phyloP scores from a whole-genome alignment of 2,113 vertebrate genomes.

The Channa argus region DNA sequence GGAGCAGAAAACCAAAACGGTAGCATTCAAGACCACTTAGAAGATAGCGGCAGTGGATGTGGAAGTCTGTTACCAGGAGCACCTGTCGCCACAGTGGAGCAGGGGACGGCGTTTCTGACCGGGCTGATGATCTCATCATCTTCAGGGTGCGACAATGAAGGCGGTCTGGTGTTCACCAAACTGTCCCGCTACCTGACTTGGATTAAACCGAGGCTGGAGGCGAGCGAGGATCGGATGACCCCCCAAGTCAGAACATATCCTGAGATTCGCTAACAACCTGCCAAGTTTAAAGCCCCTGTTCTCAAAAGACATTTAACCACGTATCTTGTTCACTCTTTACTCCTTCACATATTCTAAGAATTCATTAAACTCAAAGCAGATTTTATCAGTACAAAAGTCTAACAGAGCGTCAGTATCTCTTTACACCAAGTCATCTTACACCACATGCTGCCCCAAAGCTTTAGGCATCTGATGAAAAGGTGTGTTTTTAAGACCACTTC shows the following conservation, averaged over 20 bases:
- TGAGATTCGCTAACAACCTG: neutral
- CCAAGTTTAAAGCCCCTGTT: no score
- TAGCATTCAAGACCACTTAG: neutral
- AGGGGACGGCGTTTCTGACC: slow-evolving; percentile 88
- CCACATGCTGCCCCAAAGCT: no score
- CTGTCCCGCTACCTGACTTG: slow-evolving; percentile 88
- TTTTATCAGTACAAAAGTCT: no score
- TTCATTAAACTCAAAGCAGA: no score
- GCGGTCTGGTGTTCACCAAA: slow-evolving; percentile 85
- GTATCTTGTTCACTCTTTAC: no score
- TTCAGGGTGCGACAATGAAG: neutral
- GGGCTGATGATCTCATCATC: slow-evolving; percentile 83
- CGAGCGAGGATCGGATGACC: slow-evolving; percentile 34
- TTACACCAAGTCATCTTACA: no score
- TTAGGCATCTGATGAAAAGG: no score
- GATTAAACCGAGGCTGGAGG: slow-evolving; percentile 72
- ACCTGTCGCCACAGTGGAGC: slow-evolving; percentile 80
- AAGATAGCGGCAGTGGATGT: neutral
- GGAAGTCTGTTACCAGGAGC: slow-evolving; percentile 78
- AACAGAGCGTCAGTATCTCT: no score
- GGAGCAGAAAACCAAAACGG: neutral
- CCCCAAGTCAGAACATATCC: slow-evolving; percentile 13
- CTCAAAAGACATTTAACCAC: no score
- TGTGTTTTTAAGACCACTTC: no score
- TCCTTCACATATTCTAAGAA: no score